A percentile compares a stretch with the other conserved stretches of the same genome.
Conservation (phyloP, 2,113 vertebrate species). For the Seriola quinqueradiata region DNA sequence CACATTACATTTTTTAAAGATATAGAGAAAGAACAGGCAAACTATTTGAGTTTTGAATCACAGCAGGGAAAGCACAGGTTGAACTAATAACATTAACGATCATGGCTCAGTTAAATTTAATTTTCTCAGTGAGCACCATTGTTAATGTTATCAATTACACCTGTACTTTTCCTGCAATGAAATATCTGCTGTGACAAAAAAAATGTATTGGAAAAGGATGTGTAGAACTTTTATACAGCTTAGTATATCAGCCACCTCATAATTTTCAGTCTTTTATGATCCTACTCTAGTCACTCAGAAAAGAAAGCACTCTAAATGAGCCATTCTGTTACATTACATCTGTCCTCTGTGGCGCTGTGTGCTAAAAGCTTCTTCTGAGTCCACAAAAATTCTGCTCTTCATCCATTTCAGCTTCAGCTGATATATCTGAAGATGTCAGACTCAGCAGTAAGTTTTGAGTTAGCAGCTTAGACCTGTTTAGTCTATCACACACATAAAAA, state of each 20-base stretch:
- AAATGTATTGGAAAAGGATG: neutral
- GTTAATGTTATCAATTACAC: neutral
- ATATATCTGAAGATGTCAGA: constrained; percentile 33
- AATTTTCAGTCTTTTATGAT: constrained; percentile 1
- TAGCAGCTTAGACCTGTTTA: constrained; percentile 24
- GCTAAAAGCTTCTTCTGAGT: constrained; percentile 20
- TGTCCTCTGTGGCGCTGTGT: neutral
- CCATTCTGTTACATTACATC: neutral
- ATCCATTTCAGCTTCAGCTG: constrained; percentile 11
- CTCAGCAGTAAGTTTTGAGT: constrained; percentile 30
- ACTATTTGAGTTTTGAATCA: no score
- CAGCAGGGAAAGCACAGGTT: no score
- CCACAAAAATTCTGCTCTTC: neutral
- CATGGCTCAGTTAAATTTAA: neutral
- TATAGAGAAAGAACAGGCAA: no score
- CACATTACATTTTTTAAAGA: no score
- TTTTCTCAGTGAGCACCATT: neutral
- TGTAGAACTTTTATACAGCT: neutral
- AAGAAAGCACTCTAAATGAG: constrained; percentile 7
- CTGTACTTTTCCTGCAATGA: neutral
- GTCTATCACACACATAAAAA: neutral
- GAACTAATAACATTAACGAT: no score
- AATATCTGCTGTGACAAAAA: neutral
- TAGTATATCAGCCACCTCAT: neutral
- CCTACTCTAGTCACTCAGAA: neutral